Base-by-base conservation (phyloP, 2,888 invertebrate species). In the Rhodophaea formosa region DNA sequence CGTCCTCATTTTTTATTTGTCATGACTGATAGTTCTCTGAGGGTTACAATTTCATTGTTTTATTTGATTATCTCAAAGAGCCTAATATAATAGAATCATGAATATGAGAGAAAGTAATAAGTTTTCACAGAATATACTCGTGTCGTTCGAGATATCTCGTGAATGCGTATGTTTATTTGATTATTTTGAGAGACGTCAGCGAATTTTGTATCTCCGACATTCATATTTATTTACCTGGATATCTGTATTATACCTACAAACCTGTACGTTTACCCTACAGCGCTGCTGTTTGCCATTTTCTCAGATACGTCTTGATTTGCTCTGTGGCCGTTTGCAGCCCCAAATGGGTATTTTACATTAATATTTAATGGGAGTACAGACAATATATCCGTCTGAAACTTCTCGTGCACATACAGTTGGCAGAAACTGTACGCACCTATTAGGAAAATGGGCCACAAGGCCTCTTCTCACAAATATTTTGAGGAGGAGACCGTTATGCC, bases 31-130 rank as follows among this genome's bases (percentile, higher is more conserved):
- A 39, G 39, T 39, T 39, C 39, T 39, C 10, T 39, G 3, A 35
- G 39, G 39, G 39, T 12, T 39, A 10, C 39, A 39, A 39, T 39
- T 39, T 39, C 39, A 39, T 39, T 39, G 35, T 39, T 1, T 39
- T n/a, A 32, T 49, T 49, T 49, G 7, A 14, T 32, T 49, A 15
- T 49, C 49, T 32, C 8, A 3, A 49, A 32, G n/a, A 46, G 23
- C 17, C 23, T n/a, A 32, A 30, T n/a, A 30, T 29, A n/a, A 15
- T 32, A 49, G 49, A 49, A 14, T 49, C 49, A 8, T 8, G 32
- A 49, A 49, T 49, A 49, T 49, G n/a, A 49, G 30, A 49, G 30
- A 46, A 46, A 49, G 49, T 29, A 30, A 47, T 49, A 49, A 8
- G 32, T 49, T 49, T 32, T 8, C 49, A 15, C 32, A 49, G 10